Conservation (phyloP, 2,888 invertebrate species). For the Ormyrus pomaceus region DNA sequence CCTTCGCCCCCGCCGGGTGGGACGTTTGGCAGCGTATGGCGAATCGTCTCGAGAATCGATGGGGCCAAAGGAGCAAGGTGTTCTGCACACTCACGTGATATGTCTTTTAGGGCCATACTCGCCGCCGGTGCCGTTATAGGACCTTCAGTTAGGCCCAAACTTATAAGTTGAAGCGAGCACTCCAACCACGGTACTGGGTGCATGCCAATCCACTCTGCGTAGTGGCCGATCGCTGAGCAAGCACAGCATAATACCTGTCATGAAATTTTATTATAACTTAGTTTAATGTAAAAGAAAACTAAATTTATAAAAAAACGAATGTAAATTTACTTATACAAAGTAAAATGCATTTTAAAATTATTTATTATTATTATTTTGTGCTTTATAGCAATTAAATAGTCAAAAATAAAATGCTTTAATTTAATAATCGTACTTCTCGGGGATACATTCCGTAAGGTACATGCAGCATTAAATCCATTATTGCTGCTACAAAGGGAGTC, state of each 20-base stretch:
- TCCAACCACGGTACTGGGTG: slow-evolving; percentile 82
- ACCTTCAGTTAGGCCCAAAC: slow-evolving; percentile 80
- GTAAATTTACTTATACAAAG: too few species aligned
- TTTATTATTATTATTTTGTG: too few species aligned
- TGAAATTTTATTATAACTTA: background rate
- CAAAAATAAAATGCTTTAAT: background rate
- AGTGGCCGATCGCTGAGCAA: slow-evolving; percentile 80
- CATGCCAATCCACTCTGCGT: slow-evolving; percentile 89
- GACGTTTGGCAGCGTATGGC: slow-evolving; percentile 78
- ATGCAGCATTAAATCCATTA: slow-evolving; percentile 73
- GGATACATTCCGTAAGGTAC: slow-evolving; percentile 71
- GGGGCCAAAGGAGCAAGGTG: slow-evolving; percentile 86
- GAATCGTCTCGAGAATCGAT: slow-evolving; percentile 82
- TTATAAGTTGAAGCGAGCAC: slow-evolving; percentile 82
- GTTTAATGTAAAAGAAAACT: background rate
- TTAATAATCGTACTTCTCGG: slow-evolving; percentile 63
- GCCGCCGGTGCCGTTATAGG: slow-evolving; percentile 85
- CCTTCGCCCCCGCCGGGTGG: slow-evolving; percentile 83
- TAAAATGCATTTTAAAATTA: too few species aligned
- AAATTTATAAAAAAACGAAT: background rate
- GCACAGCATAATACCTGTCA: slow-evolving; percentile 68
- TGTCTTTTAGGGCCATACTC: slow-evolving; percentile 92
- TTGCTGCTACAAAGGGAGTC: slow-evolving; percentile 76
- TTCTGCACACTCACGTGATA: slow-evolving; percentile 87
- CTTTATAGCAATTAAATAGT: too few species aligned